Evolutionary conservation across 1,140 invertebrate species (phyloP), one percentile per base, ranked within the genome.

Genomic region (Mizuhopecten yessoensis): DNA sequence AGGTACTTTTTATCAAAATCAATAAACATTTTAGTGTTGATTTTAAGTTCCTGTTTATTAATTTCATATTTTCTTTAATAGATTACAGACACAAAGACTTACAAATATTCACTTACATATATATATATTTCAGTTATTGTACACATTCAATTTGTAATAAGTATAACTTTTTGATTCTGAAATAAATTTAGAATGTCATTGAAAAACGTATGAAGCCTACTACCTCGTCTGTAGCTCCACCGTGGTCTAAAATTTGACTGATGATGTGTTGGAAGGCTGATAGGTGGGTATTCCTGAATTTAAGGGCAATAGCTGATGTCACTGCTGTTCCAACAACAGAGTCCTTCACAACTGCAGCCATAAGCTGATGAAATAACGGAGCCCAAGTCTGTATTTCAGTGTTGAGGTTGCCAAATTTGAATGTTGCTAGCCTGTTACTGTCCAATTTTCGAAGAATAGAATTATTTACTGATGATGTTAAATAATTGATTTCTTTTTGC

Each of bases 201-300:
- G 33, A 34, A 0, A 15, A 29, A 87, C 17, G 15, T 7, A 29
- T 10, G 34, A 15, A 29, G 9, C 15, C 33, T 33, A 15, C 15
- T 87, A 87, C 86, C 34, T 87, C 86, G 33, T 87, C 86, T 29
- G 86, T 34, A 7, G 86, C 34, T 29, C 86, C 86, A 11, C 86
- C 86, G 33, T 87, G 7, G 23, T 87, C 86, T 87, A 87, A 87
- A 87, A 87, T 87, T n/a, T 87, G 86, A 10, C 15, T 33, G 9
- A 87, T 9, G 0, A 87, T 20, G 23, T 87, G 86, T 3, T 87
- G 86, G 23, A 87, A 87, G 33, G 7, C 33, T 29, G 86, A 87
- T 29, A 87, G 17, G 29, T 87, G 86, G 15, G 33, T 87, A 34
- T 87, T 87, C 33, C 23, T 87, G 2, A 33, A 1, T 29, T 87